phyloP scores from a whole-genome alignment of 2,888 invertebrate species.

The Pristionchus fissidentatus region DNA sequence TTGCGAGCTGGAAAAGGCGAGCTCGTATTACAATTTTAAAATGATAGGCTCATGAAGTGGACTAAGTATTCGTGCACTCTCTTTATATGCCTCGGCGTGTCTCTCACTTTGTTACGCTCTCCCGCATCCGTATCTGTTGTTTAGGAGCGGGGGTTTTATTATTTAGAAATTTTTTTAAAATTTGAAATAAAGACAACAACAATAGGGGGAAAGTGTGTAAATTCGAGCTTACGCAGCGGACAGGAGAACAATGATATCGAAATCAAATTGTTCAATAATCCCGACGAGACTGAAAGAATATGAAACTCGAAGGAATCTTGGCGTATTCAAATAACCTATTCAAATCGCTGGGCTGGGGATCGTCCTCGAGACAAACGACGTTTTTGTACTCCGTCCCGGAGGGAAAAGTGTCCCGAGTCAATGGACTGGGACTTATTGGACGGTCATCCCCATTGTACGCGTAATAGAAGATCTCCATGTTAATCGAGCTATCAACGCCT shows the following conservation, averaged over 20 bases:
- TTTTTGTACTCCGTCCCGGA: not conserved
- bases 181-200: no score
- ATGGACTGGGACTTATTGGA: not conserved
- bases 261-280: not conserved
- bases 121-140: no score
- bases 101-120: no score
- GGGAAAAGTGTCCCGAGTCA: not conserved
- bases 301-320: not conserved
- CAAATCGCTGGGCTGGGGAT: not conserved
- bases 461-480: slow-evolving; percentile 5
- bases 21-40: no score
- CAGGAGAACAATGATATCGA: not conserved
- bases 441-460: not conserved
- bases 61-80: no score
- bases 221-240: not conserved
- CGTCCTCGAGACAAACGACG: not conserved
- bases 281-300: not conserved
- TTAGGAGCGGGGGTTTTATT: no score
- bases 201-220: no score
- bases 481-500: slow-evolving; percentile 8
- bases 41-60: no score
- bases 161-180: not conserved
- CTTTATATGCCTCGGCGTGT: no score
- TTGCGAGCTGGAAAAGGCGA: not conserved
- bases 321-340: not conserved